Evolutionary conservation across 2,113 vertebrate genomes (phyloP).

Genomic region (Octodon degus): DNA sequence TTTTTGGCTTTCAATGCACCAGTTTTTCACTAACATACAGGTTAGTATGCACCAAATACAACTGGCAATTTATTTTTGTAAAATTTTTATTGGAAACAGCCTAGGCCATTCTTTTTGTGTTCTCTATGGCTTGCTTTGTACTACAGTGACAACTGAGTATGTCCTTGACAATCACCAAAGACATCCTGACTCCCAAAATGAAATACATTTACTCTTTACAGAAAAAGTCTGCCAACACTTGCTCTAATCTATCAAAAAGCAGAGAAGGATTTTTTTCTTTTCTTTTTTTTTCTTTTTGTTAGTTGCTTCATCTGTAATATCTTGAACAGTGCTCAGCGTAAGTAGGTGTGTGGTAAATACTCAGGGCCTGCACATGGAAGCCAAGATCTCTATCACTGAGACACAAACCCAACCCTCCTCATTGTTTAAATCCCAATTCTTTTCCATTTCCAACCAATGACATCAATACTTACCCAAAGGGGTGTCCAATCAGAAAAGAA

Average conservation of each 20-base stretch:
- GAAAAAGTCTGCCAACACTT: background rate
- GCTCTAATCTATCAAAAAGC: background rate
- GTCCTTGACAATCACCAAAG: background rate
- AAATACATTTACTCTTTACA: background rate
- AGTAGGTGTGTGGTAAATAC: background rate
- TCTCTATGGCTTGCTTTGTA: conserved; percentile 7
- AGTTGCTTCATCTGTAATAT: background rate
- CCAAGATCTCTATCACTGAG: too few species aligned
- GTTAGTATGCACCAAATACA: background rate
- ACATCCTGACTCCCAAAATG: background rate
- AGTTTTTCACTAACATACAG: background rate
- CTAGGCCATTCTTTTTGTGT: background rate
- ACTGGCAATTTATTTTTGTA: background rate
- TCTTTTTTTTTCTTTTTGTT: background rate
- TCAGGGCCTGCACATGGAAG: too few species aligned
- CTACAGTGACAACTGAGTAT: background rate
- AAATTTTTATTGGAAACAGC: background rate
- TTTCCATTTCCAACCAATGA: background rate
- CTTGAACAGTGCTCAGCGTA: background rate
- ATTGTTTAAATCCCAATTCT: background rate
- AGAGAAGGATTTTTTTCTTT: background rate
- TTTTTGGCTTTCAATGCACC: background rate
- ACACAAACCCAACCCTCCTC: background rate
- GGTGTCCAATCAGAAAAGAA: background rate
- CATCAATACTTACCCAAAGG: background rate